Evolutionary conservation across 2,797 vertebrate genomes (phyloP).

Genomic region (Capromys pilorides): DNA sequence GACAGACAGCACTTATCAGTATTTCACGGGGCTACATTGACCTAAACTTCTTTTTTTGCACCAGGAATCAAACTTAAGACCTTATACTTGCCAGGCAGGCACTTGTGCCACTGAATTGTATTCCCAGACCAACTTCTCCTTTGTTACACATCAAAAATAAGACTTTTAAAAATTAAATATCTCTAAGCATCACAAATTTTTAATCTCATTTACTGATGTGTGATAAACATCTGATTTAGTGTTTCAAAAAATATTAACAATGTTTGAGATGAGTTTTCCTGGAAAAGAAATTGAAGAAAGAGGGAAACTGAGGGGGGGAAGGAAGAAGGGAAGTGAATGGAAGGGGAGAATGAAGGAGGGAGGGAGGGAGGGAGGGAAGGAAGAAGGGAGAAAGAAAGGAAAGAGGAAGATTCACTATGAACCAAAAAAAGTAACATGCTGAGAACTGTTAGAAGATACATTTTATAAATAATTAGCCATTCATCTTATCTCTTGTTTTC

Average conservation of each 20-base stretch:
- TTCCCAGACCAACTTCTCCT: too few species aligned
- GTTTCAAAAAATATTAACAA: neutral
- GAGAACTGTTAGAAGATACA: neutral
- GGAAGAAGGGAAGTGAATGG: too few species aligned
- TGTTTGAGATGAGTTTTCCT: neutral
- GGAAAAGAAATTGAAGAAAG: neutral
- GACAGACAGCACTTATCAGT: neutral
- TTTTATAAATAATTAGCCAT: neutral
- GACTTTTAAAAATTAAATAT: neutral
- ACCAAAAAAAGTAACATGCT: neutral
- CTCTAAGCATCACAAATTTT: neutral
- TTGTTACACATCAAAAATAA: neutral
- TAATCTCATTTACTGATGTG: slow-evolving; percentile 1
- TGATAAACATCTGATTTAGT: neutral
- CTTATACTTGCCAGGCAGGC: too few species aligned
- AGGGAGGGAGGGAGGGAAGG: neutral
- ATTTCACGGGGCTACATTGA: neutral
- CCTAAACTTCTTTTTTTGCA: neutral
- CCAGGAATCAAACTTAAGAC: too few species aligned
- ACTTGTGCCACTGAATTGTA: too few species aligned
- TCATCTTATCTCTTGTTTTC: neutral
- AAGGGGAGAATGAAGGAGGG: neutral
- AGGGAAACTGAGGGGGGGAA: neutral
- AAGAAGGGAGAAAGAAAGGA: rapidly evolving
- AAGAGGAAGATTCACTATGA: neutral